Percentiles rank a stretch among this genome's conserved stretches.
Conservation (phyloP, 2,888 invertebrate species). For the Apodemia duryi region DNA sequence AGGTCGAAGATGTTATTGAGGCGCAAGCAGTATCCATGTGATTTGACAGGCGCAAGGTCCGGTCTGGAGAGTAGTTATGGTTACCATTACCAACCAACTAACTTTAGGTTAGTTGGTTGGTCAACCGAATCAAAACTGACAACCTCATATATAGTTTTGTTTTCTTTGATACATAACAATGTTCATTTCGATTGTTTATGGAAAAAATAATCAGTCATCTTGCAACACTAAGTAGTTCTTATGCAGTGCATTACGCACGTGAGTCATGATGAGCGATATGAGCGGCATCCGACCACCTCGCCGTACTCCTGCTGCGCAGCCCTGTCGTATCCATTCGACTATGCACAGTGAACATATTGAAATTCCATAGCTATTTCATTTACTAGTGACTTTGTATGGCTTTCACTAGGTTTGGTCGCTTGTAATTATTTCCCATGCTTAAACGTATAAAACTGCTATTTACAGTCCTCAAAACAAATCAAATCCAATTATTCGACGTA, state of each 20-base stretch:
- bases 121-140: too few species aligned
- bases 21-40: too few species aligned
- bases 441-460: neutral
- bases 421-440: neutral
- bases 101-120: too few species aligned
- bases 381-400: constrained; percentile 6
- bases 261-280: constrained; percentile 13
- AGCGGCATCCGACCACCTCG: constrained; percentile 15
- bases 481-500: too few species aligned
- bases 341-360: constrained; percentile 5
- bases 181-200: neutral
- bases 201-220: neutral
- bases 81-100: too few species aligned
- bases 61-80: too few species aligned
- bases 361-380: constrained; percentile 10
- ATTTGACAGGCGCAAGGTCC: too few species aligned
- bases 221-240: constrained; percentile 8
- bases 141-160: too few species aligned
- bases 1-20: too few species aligned
- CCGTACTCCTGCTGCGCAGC: constrained; percentile 7
- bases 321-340: constrained; percentile 12
- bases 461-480: too few species aligned
- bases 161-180: too few species aligned
- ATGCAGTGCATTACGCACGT: constrained; percentile 11
- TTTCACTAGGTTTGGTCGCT: neutral